Evolutionary conservation across 1,140 invertebrate genomes (phyloP).

Genomic region (Venturia canescens): DNA sequence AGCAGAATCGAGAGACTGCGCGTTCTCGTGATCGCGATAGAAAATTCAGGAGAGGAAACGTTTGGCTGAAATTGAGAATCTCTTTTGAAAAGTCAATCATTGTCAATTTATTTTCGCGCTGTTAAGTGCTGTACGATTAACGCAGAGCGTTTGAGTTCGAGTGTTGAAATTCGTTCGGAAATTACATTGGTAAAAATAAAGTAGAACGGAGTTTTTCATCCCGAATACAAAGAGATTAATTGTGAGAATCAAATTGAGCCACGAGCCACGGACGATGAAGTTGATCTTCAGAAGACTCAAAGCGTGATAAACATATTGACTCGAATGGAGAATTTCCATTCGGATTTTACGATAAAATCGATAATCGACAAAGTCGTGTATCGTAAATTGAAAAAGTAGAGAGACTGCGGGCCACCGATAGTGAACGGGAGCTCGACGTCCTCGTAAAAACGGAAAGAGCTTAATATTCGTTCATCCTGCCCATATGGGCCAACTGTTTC

Average conservation of each 20-base stretch:
- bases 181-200: too few species aligned
- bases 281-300: too few species aligned
- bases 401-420: conserved; percentile 10
- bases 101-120: too few species aligned
- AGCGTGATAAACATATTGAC: conserved; percentile 59
- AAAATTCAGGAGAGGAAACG: not conserved
- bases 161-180: too few species aligned
- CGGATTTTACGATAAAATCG: conserved; percentile 63
- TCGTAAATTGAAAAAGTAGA: conserved; percentile 27
- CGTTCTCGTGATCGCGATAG: not conserved
- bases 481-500: conserved; percentile 41
- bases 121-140: too few species aligned
- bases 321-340: conserved; percentile 56
- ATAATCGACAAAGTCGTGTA: conserved; percentile 52
- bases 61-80: too few species aligned
- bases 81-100: too few species aligned
- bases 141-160: too few species aligned
- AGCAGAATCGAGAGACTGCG: conserved; percentile 5
- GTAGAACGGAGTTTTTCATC: too few species aligned
- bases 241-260: too few species aligned
- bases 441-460: conserved; percentile 50
- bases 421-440: conserved; percentile 23
- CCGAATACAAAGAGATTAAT: too few species aligned
- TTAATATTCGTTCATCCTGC: conserved; percentile 58
- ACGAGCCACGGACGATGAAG: too few species aligned